phyloP scores from a whole-genome alignment of 2,113 vertebrate genomes.

The Melanerpes formicivorus region DNA sequence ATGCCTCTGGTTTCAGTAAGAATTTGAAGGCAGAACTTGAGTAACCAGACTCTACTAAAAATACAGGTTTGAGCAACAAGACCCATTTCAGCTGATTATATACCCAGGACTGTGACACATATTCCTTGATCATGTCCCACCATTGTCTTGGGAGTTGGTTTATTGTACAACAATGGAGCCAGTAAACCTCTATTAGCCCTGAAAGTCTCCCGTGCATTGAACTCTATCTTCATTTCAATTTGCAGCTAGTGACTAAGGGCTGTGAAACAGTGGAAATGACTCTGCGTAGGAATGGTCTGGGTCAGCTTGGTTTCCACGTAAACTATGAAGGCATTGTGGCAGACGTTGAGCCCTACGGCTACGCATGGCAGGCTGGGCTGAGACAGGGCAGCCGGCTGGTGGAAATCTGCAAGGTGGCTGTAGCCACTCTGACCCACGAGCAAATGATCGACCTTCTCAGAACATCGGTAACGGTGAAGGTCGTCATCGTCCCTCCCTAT shows the following conservation, averaged over 20 bases:
- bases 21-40: background rate
- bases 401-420: constrained; percentile 95
- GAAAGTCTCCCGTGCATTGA: background rate
- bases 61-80: background rate
- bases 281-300: constrained; percentile 90
- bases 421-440: constrained; percentile 93
- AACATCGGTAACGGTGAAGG: constrained; percentile 94
- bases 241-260: constrained; percentile 91
- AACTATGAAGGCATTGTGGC: constrained; percentile 98
- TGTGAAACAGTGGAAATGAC: constrained; percentile 95
- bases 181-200: background rate
- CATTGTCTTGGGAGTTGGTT: background rate
- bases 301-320: constrained; percentile 95
- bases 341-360: constrained; percentile 94
- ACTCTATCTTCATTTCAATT: background rate
- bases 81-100: background rate
- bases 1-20: background rate
- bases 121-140: rapidly evolving
- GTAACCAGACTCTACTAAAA: background rate
- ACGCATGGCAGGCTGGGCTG: constrained; percentile 94
- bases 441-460: constrained; percentile 97
- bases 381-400: constrained; percentile 94
- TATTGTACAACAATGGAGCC: background rate
- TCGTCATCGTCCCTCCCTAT: constrained; percentile 93
- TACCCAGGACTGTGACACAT: background rate